Evolutionary conservation across 2,113 vertebrate species (phyloP).

Genomic region (Thamnophis sirtalis): DNA sequence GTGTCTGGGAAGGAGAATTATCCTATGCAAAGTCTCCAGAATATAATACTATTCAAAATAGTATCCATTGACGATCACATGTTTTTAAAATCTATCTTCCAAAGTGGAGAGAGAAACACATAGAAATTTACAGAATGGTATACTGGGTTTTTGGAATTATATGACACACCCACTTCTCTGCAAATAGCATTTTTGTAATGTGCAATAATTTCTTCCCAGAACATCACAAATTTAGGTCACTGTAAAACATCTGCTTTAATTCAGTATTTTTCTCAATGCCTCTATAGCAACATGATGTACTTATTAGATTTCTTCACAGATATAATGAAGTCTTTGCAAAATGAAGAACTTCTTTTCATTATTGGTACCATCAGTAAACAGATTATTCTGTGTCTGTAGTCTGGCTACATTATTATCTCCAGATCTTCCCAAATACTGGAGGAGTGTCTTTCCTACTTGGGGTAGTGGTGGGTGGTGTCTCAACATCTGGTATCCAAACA

Average conservation of each 20-base stretch:
- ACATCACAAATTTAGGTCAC: neutral
- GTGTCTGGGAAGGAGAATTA: neutral
- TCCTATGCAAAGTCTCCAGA: neutral
- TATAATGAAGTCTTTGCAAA: neutral
- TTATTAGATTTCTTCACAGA: neutral
- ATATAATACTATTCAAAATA: neutral
- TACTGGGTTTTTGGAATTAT: neutral
- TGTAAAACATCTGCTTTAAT: neutral
- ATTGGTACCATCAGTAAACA: neutral
- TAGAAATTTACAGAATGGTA: neutral
- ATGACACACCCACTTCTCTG: neutral
- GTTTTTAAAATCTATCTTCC: neutral
- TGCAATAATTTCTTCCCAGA: neutral
- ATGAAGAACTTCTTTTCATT: neutral
- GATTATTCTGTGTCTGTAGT: neutral
- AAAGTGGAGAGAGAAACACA: neutral
- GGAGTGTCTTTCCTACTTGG: neutral
- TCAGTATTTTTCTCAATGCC: neutral
- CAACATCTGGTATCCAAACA: neutral
- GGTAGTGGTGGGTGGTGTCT: neutral
- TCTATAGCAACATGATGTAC: neutral
- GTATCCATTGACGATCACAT: neutral
- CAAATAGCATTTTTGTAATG: neutral
- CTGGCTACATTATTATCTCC: neutral
- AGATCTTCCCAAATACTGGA: neutral